Evolutionary conservation across 2,113 vertebrate genomes (phyloP).

Genomic region (Sander lucioperca): DNA sequence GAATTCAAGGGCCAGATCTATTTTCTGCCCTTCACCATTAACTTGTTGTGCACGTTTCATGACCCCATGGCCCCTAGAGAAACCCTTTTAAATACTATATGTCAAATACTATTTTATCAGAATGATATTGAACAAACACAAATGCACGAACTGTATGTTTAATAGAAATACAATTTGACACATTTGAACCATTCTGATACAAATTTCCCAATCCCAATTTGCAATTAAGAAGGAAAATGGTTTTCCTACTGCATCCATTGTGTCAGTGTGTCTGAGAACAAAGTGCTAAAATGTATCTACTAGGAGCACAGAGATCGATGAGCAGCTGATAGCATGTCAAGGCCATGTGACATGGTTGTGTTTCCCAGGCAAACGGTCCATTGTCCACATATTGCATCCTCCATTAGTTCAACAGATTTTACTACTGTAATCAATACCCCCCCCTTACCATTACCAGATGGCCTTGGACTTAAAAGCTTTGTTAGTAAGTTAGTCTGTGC

Average conservation of each 20-base stretch:
- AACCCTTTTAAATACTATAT: background rate
- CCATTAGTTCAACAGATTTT: conserved; percentile 71
- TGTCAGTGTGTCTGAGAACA: background rate
- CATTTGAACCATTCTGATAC: background rate
- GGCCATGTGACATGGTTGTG: conserved; percentile 40
- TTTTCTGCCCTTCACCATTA: conserved; percentile 40
- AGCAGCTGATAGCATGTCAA: conserved; percentile 34
- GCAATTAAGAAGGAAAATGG: background rate
- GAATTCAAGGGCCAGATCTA: conserved; percentile 49
- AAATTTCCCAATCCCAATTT: background rate
- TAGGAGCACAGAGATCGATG: conserved; percentile 42
- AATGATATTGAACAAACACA: background rate
- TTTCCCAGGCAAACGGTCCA: conserved; percentile 61
- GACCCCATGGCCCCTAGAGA: background rate
- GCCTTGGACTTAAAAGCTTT: conserved; percentile 77
- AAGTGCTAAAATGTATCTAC: conserved; percentile 26
- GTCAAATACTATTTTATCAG: background rate
- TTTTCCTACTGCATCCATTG: background rate
- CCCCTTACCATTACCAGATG: conserved; percentile 56
- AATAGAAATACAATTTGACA: background rate
- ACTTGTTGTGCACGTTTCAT: conserved; percentile 29
- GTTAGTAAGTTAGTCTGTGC: conserved; percentile 53
- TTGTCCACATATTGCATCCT: conserved; percentile 62
- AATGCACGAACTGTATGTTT: background rate
- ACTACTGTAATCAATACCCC: conserved; percentile 66